Base-by-base conservation (phyloP, 2,888 invertebrate species). In the Dione juno region DNA sequence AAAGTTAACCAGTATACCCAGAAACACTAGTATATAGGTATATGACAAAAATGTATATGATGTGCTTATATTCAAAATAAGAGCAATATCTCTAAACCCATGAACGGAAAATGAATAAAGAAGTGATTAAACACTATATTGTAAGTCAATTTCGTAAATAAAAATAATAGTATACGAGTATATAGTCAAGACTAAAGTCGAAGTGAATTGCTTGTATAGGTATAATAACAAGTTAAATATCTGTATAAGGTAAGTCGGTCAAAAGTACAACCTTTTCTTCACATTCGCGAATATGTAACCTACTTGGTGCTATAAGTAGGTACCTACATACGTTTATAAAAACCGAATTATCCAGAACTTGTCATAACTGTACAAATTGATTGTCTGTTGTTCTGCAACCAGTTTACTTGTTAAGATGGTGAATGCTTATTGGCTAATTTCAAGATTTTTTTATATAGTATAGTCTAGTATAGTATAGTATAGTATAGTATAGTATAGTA, bases 341-440 rank as follows among this genome's bases (percentile, higher is more conserved):
- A 57, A 35, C 35, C 0, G 5, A 37, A 37, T 40, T 57, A 8
- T 45, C 11, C 28, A 35, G 61, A 61, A 45, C 28, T 43, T 45
- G 45, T 61, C 61, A 35, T 73, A 73, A 70, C 73, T 58, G 70
- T 73, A 70, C 67, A 67, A 59, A 64, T 67, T 66, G 50, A 64
- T 52, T 50, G 28, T 40, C 16, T n/a, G 59, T 61, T 61, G 61
- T 61, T 13, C 37, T 40, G n/a, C 16, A 40, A 40, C 37, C 57
- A 57, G 57, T 57, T 57, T 57, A 35, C 35, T 35, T 16, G n/a
- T 37, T 16, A 57, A 37, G 16, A 19, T 57, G 37, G 16, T 19
- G 6, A 57, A 57, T 19, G 37, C 7, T 40, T n/a, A 9, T 37
- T 57, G 54, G 7, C 7, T n/a, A n/a, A n/a, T n/a, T n/a, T n/a